phyloP scores from a whole-genome alignment of 2,113 vertebrate species.

The Cricetomys ansorgei region DNA sequence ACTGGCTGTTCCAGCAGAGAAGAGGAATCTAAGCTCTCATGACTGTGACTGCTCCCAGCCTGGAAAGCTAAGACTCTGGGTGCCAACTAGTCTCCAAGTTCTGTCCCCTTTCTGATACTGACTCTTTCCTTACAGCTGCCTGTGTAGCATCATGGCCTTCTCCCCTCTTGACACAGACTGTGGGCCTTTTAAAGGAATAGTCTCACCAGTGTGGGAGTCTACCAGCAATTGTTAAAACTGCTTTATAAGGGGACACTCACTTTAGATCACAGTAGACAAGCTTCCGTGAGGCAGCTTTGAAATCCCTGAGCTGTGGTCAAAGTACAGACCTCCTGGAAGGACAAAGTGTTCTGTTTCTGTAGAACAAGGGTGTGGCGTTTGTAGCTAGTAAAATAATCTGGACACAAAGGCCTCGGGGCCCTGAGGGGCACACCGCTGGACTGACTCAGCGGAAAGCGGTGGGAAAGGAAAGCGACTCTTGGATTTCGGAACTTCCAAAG shows the following conservation, averaged over 20 bases:
- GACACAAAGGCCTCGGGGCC: slow-evolving; percentile 58
- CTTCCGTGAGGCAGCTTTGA: neutral
- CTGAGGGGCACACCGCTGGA: slow-evolving; percentile 42
- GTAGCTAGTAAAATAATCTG: slow-evolving; percentile 40
- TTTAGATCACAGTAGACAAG: slow-evolving; percentile 47
- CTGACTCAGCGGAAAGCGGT: slow-evolving; percentile 83
- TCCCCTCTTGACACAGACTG: neutral
- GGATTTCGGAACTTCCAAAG: slow-evolving; percentile 73
- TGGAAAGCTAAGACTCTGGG: neutral
- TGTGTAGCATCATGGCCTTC: neutral
- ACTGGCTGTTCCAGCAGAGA: neutral
- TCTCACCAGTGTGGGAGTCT: neutral
- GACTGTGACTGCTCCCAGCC: no score
- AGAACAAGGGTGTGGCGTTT: slow-evolving; percentile 76
- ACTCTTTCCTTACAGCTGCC: neutral
- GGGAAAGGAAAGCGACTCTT: slow-evolving; percentile 86
- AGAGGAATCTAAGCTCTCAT: neutral
- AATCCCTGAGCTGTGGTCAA: slow-evolving; percentile 56
- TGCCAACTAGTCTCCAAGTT: neutral
- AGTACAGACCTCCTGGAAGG: slow-evolving; percentile 46
- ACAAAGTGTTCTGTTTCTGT: slow-evolving; percentile 67
- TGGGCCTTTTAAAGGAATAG: neutral
- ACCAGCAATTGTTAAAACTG: neutral
- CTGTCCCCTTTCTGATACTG: neutral
- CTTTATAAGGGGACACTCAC: neutral